Evolutionary conservation across 2,797 vertebrate species (phyloP).

Genomic region (Sebastiscus tertius): DNA sequence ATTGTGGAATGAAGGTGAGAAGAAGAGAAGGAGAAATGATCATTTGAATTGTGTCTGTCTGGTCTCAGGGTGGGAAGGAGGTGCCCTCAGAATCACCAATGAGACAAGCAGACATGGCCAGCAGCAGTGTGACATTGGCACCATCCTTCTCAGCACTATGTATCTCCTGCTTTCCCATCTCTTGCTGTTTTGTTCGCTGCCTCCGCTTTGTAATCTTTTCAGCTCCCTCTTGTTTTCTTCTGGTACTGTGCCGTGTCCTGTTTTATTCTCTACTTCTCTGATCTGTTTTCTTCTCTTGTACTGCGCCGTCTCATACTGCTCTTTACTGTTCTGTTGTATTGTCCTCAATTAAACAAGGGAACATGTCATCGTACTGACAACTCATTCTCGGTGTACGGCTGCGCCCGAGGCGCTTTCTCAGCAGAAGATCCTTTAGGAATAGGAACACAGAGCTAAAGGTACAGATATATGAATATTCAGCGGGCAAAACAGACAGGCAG

Average conservation of each 20-base stretch:
- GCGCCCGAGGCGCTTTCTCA: constrained; percentile 48
- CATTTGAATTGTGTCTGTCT: constrained; percentile 60
- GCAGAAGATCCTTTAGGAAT: constrained; percentile 55
- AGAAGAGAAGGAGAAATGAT: constrained; percentile 50
- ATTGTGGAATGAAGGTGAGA: constrained; percentile 43
- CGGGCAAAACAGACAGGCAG: constrained; percentile 5
- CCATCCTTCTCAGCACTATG: constrained; percentile 3
- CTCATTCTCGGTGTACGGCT: constrained; percentile 25
- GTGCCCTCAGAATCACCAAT: constrained; percentile 52
- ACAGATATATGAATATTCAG: constrained; percentile 63
- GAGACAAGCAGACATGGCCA: constrained; percentile 44
- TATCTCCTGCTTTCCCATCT: neutral
- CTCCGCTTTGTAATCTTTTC: constrained; percentile 35
- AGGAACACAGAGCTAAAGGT: constrained; percentile 53
- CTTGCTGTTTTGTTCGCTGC: neutral
- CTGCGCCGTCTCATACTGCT: constrained; percentile 19
- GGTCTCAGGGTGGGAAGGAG: constrained; percentile 24
- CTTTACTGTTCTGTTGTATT: constrained; percentile 50
- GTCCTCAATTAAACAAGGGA: constrained; percentile 67
- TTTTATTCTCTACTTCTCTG: constrained; percentile 50
- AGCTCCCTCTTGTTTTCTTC: constrained; percentile 39
- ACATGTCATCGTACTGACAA: constrained; percentile 58
- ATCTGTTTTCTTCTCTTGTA: constrained; percentile 49
- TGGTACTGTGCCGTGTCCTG: constrained; percentile 17
- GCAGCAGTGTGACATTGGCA: constrained; percentile 40